Evolutionary conservation across 2,113 vertebrate genomes (phyloP).

Genomic region (Aegotheles bennettii): DNA sequence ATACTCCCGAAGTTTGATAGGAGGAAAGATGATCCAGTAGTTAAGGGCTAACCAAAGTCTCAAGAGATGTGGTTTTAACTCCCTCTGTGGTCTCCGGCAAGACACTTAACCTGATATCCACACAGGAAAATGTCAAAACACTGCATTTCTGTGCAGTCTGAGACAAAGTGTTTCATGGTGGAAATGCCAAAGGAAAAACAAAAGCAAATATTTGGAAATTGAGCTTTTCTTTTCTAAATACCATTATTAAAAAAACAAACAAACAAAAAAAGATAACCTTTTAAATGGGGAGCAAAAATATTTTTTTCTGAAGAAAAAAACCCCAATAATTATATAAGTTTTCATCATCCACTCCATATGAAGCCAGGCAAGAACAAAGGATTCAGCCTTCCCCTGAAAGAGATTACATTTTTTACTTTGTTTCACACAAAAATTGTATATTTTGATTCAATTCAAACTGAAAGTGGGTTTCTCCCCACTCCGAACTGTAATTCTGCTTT

Average conservation of each 20-base stretch:
- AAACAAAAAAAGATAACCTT: not conserved
- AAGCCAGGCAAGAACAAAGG: not conserved
- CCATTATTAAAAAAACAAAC: not conserved
- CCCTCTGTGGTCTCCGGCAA: constrained; percentile 30
- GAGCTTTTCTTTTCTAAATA: not conserved
- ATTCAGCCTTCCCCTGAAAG: not conserved
- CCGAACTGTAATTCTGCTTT: not conserved
- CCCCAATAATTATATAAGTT: not conserved
- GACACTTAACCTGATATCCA: not conserved
- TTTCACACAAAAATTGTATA: not conserved
- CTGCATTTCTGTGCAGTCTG: not conserved
- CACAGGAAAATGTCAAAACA: constrained; percentile 18
- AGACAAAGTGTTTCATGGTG: not conserved
- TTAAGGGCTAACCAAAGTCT: not conserved
- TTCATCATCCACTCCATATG: not conserved
- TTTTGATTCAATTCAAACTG: not conserved
- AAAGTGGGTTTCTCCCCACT: rapidly evolving
- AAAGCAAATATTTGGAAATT: not conserved
- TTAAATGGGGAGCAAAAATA: too few relatives aligned
- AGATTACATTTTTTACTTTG: not conserved
- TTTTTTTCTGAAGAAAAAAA: rapidly evolving
- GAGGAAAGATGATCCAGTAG: not conserved
- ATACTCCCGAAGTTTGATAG: not conserved
- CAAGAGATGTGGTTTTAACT: not conserved
- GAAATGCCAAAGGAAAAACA: constrained; percentile 11